A percentile compares a stretch with the other conserved stretches of the same genome.
Conservation (phyloP, 2,113 vertebrate genomes). For the Reinhardtius hippoglossoides region DNA sequence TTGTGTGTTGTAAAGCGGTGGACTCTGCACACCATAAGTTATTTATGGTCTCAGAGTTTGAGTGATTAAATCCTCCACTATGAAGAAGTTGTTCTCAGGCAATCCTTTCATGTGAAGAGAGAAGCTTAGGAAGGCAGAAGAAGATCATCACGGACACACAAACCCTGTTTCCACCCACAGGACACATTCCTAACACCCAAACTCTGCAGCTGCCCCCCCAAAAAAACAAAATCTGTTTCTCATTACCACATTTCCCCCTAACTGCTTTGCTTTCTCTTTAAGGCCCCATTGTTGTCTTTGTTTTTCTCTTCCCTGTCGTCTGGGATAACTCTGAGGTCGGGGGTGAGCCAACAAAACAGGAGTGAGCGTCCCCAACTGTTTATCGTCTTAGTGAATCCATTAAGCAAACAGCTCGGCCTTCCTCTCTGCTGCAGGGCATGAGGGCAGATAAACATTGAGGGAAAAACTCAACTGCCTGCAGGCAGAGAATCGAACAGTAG, state of each 20-base stretch:
- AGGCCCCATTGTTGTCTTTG: neutral
- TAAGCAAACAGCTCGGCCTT: conserved; percentile 9
- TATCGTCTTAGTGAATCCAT: conserved; percentile 26
- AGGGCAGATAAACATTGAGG: conserved; percentile 31
- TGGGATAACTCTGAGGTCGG: neutral
- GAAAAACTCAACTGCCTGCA: neutral
- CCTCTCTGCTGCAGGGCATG: neutral
- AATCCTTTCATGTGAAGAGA: conserved; percentile 7
- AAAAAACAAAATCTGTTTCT: conserved; percentile 19
- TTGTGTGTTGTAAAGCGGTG: neutral
- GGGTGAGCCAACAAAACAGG: conserved; percentile 19
- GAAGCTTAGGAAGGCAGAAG: conserved; percentile 5
- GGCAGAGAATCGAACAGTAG: neutral
- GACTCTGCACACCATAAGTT: conserved; percentile 17
- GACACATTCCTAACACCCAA: neutral
- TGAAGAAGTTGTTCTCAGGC: conserved; percentile 5
- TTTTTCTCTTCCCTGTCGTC: conserved; percentile 1
- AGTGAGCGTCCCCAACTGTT: conserved; percentile 10
- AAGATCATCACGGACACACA: neutral
- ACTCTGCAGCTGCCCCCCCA: conserved; percentile 4
- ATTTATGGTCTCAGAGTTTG: conserved; percentile 48
- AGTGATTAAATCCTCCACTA: neutral
- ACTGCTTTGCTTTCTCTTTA: neutral
- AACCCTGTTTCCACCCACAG: conserved; percentile 20
- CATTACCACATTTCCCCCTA: conserved; percentile 1